Evolutionary conservation across 2,888 invertebrate species (phyloP), one percentile per base, ranked within the genome.

Genomic region (Synergus itoensis): DNA sequence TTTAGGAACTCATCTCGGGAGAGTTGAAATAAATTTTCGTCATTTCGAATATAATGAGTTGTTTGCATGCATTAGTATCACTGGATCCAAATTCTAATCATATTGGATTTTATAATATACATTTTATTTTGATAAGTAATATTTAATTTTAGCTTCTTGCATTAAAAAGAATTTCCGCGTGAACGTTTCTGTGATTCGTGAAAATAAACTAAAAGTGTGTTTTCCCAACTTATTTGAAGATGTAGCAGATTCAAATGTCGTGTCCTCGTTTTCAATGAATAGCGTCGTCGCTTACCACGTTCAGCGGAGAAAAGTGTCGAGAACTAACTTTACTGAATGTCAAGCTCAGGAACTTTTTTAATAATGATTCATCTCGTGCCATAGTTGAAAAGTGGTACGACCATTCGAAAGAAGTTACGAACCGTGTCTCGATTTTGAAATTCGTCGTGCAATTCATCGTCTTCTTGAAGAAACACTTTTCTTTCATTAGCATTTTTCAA

Each of bases 281-380:
- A 43, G 36, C 28, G 3, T 28, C 48, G 18, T 45, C n/a, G 14
- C 45, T 73, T 48, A 12, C 28, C 9, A 11, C 16, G 18, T 60
- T 60, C 21, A 8, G 1, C 11, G 40, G 5, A 73, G 45, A 64
- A 81, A 48, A 75, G 62, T 67, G 64, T 77, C 41, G 64, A 14
- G 63, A 67, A 60, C 62, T 79, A 79, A 79, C 77, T 77, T 65
- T 45, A 41, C 81, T 41, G 76, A 77, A 73, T 81, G 80, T 80
- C 79, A 80, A 67, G 78, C 73, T 12, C 76, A 63, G 14, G 16
- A 84, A 82, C 79, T 84, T 84, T 82, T 80, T 81, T 82, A 67
- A 80, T 82, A 84, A 78, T 77, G 77, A 82, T 77, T 84, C 73
- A 81, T 80, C 77, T 69, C 21, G 79, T 65, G 79, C 28, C 60